phyloP scores from a whole-genome alignment of 2,797 vertebrate species.

The Tinamus major region DNA sequence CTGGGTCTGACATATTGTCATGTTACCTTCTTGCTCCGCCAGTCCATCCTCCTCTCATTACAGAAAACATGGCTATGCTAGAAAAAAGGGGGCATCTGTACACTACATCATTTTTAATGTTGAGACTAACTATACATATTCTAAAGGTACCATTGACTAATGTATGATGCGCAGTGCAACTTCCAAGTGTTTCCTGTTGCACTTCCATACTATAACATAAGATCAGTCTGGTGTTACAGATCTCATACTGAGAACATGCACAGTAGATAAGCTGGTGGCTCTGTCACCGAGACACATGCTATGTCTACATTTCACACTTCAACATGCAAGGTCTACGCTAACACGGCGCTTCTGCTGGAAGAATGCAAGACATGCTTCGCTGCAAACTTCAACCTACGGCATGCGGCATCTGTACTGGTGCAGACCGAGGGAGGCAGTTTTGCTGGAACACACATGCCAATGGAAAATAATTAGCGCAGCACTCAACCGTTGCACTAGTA shows the following conservation, averaged over 20 bases:
- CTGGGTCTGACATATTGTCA: rapidly evolving
- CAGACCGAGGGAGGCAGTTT: constrained; percentile 22
- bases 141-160: constrained; percentile 1
- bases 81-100: neutral
- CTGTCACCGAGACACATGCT: constrained; percentile 79
- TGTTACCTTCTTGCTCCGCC: neutral
- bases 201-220: constrained; percentile 46
- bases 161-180: constrained; percentile 45
- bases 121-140: neutral
- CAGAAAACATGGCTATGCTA: neutral
- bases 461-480: neutral
- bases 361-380: constrained; percentile 80
- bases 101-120: neutral
- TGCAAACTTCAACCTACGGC: constrained; percentile 66
- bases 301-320: constrained; percentile 69
- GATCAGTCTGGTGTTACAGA: constrained; percentile 10
- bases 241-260: constrained; percentile 74
- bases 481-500: constrained; percentile 14
- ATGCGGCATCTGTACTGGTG: constrained; percentile 74
- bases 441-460: constrained; percentile 50
- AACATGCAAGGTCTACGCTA: constrained; percentile 79
- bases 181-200: constrained; percentile 58
- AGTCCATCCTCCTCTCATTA: neutral
- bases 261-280: constrained; percentile 58
- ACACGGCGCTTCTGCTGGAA: constrained; percentile 56